Evolutionary conservation across 1,140 invertebrate genomes (phyloP), one percentile per base, ranked within the genome.

Genomic region (Drosophila guanche): DNA sequence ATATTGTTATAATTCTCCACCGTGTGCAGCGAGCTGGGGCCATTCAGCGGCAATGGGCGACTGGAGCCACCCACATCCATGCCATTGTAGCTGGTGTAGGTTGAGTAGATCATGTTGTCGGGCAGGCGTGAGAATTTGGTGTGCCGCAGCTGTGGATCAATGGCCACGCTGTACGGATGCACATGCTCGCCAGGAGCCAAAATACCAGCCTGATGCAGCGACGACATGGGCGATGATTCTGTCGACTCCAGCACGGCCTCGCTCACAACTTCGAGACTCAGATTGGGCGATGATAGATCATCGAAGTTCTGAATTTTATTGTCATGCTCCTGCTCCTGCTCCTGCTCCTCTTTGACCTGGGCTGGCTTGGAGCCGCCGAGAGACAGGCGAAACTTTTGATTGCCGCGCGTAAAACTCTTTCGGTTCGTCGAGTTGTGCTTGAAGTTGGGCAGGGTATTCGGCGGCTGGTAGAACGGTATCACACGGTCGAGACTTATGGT

Each of bases 321-420:
- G 51, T 79, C 83, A 37, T 37, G 33, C 52, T 91, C 90, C 20
- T 20, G 16, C 16, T 91, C 90, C 20, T 20, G 16, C 16, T 20
- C 16, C 16, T 67, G 74, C 54, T 91, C 89, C 48, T 91, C 90
- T 1, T 78, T 61, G 8, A 90, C 71, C 43, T 84, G 63, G 4
- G 76, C 76, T 7, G 76, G 79, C 59, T 91, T 91, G 1, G 79
- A 54, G 27, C 76, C 77, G 0, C 79, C 76, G 37, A 91, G 42
- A 0, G 90, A 91, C 14, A 91, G 54, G 0, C 86, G 63, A 25
- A 90, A 67, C 55, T 90, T 91, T 57, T 86, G 89, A 56, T 79
- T 90, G 25, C 86, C 94, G 57, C 93, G 94, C 12, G 93, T 94
- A 72, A 95, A 96, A 85, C 95, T 95, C 89, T 95, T 95, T n/a